Base-by-base conservation (phyloP, 2,888 invertebrate genomes). In the Cataglyphis cursor region DNA sequence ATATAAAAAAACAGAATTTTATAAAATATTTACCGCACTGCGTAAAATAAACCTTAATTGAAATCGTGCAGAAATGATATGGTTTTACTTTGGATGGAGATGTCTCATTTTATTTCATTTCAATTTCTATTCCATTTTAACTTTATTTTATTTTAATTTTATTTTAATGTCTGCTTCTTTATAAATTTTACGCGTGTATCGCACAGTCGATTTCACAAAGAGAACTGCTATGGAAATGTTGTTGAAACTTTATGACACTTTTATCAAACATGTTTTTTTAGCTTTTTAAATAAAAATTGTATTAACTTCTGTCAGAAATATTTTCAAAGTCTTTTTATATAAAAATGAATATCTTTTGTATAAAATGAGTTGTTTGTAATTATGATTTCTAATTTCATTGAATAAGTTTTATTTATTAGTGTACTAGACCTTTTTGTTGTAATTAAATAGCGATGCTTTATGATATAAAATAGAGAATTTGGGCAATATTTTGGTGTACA, bases 31-130 rank as follows among this genome's bases (percentile, higher is more conserved):
- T 35, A 8, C 2, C 31, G 15, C 10, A 28, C 38, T 31, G 35
- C 31, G 9, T 31, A 80, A 81, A 62, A 31, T 78, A 38, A 21
- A 9, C 38, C 21, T 64, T 78, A 41, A 35, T 51, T 65, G 18
- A 65, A 75, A 76, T 65, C 9, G 21, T 15, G 6, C 5, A 28
- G 28, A 9, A 62, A 31, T 62, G 18, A 15, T n/a, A 31, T 5
- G 28, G 10, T 4, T 24, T 12, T 57, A 72, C 15, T 51, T 70
- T 59, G 48, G 18, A 18, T 48, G 1, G 48, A 48, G 1, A 48
- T 15, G 15, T 48, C 8, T 48, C 8, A 48, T 48, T 48, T n/a
- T n/a, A 65, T 24, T 18, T 54, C 35, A 12, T 44, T 38, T 66
- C 24, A 48, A 38, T 38, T 44, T 44, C 12, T 38, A 38, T 10